A percentile compares a stretch with the other conserved stretches of the same genome.
Conservation (phyloP, 2,888 invertebrate species). For the Litoditis marina region DNA sequence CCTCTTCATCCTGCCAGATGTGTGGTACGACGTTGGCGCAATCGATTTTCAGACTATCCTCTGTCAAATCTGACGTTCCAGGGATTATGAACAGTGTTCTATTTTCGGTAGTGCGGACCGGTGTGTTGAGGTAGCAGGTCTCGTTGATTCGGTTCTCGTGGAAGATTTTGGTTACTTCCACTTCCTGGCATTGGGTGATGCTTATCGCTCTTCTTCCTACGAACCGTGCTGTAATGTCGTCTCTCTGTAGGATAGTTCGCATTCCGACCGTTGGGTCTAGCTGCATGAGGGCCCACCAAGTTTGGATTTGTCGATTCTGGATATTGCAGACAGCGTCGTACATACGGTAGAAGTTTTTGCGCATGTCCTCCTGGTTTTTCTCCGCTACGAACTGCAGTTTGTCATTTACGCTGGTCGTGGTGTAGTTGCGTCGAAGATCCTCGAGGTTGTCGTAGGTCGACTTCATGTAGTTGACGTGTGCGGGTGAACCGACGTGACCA, state of each 20-base stretch:
- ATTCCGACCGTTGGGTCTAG: slow-evolving; percentile 23
- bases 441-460: background rate
- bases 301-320: slow-evolving; percentile 8
- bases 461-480: background rate
- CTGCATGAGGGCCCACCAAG: slow-evolving; percentile 5
- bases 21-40: background rate
- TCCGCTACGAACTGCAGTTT: slow-evolving; percentile 9
- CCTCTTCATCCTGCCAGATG: background rate
- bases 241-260: slow-evolving; percentile 16
- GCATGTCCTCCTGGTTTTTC: slow-evolving; percentile 2
- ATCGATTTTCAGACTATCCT: background rate
- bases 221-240: slow-evolving; percentile 17
- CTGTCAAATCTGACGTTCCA: background rate
- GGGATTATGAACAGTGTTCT: background rate
- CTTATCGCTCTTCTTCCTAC: slow-evolving; percentile 11
- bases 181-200: slow-evolving; percentile 5
- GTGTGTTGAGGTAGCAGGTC: slow-evolving; percentile 15
- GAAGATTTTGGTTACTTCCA: background rate
- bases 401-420: background rate
- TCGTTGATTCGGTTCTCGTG: slow-evolving; percentile 11
- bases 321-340: slow-evolving; percentile 13
- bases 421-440: background rate
- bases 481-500: background rate
- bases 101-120: slow-evolving; percentile 1
- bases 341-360: slow-evolving; percentile 9